Conservation (phyloP, 2,113 vertebrate species). For the Riparia riparia region DNA sequence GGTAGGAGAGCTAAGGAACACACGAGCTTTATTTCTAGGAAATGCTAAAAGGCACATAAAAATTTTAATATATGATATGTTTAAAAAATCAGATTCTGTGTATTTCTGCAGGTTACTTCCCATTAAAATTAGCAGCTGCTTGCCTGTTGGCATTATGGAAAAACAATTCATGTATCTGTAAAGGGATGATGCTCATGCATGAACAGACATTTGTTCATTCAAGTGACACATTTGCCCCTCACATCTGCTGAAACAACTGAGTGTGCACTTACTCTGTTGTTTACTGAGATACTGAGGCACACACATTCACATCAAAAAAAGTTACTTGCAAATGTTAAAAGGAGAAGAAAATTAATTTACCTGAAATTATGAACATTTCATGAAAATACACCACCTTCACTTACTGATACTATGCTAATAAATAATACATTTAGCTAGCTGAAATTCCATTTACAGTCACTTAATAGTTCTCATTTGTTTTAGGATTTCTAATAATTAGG, state of each 20-base stretch:
- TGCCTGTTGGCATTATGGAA: neutral
- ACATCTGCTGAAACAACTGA: neutral
- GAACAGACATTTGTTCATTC: constrained; percentile 3
- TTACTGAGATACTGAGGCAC: neutral
- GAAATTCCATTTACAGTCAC: neutral
- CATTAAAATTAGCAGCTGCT: constrained; percentile 11
- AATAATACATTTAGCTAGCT: neutral
- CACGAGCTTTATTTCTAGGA: neutral
- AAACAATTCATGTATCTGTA: neutral
- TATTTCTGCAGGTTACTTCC: neutral
- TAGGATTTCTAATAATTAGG: neutral
- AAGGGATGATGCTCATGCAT: neutral
- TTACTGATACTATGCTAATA: neutral
- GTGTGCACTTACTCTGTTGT: neutral
- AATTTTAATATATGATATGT: neutral
- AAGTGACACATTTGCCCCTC: neutral
- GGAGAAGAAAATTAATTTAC: neutral
- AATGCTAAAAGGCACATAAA: constrained; percentile 60
- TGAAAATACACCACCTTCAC: neutral
- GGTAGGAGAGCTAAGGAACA: neutral
- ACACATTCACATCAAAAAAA: neutral
- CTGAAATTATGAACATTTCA: neutral
- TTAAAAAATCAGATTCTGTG: neutral
- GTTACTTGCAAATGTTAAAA: neutral
- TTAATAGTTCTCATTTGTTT: neutral